phyloP scores from a whole-genome alignment of 2,797 vertebrate species.

The Takifugu rubripes region DNA sequence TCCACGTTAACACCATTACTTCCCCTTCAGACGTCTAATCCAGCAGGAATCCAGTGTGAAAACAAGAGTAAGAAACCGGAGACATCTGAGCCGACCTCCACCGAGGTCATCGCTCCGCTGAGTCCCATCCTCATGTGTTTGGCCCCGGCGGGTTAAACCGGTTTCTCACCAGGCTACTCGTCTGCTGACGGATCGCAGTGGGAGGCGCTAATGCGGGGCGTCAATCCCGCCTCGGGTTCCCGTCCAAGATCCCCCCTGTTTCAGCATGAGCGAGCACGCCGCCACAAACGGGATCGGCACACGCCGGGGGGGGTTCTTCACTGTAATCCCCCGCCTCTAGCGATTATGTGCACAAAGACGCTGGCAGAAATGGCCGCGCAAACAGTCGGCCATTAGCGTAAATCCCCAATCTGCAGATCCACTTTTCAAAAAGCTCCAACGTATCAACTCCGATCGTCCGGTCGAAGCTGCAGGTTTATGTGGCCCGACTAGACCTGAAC shows the following conservation, averaged over 20 bases:
- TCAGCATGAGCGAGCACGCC: conserved; percentile 46
- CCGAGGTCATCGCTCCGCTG: conserved; percentile 14
- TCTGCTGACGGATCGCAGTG: conserved; percentile 59
- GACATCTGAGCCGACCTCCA: background rate
- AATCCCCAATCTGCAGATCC: conserved; percentile 34
- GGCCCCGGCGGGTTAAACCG: conserved; percentile 21
- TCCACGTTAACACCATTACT: too few relatives aligned
- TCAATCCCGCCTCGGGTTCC: conserved; percentile 56
- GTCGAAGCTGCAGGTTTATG: conserved; percentile 24
- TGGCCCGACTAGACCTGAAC: background rate
- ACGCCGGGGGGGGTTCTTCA: conserved; percentile 44
- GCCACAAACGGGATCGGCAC: conserved; percentile 37
- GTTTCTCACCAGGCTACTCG: conserved; percentile 31
- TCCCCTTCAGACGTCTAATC: too few relatives aligned
- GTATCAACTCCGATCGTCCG: conserved; percentile 15
- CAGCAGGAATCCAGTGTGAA: too few relatives aligned
- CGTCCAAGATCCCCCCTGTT: conserved; percentile 55
- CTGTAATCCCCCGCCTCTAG: conserved; percentile 61
- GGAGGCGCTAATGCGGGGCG: conserved; percentile 55
- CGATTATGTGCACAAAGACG: conserved; percentile 37
- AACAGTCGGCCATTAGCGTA: conserved; percentile 15
- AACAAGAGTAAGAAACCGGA: too few relatives aligned
- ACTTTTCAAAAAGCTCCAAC: conserved; percentile 21
- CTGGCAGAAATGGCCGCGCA: conserved; percentile 47
- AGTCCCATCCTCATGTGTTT: conserved; percentile 13